Base-by-base conservation (phyloP, 2,888 invertebrate species). In the Eumerus sabulonum region DNA sequence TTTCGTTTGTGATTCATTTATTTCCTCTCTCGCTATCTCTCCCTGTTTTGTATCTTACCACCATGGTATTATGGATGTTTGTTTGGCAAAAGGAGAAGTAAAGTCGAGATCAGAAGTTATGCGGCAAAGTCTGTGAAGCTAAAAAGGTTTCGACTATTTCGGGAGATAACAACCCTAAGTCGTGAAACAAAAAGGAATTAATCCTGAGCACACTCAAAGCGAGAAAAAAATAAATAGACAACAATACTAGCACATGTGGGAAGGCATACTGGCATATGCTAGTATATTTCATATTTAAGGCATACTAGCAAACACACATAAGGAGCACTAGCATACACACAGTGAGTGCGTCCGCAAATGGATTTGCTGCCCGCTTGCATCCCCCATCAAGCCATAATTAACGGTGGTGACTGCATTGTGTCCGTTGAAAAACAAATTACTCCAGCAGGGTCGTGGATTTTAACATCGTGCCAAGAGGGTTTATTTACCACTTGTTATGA, bases 121-220 rank as follows among this genome's bases (percentile, higher is more conserved):
- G 18, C 67, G 59, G 14, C 59, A 67, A n/a, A 57, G 60, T 62
- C 64, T 66, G 50, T 45, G 45, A 45, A 63, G 35, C 60, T 47
- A 62, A 71, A 66, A 79, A 64, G 79, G 68, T 64, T 73, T 74
- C 74, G 63, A 73, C 72, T 79, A 64, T 73, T 68, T 48, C 36
- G 27, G 59, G 47, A 73, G 57, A 72, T 40, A 76, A 48, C 60
- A 57, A 59, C 74, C 68, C 63, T 53, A 53, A 51, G 51, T 42
- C 18, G 51, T 9, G 47, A 38, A 45, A 17, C 13, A 27, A 17
- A 13, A 17, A 56, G n/a, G 27, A 56, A 18, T 36, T 40, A 72
- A 59, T 62, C 63, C 48, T 51, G 62, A 60, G 50, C 42, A 47
- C 42, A 50, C 67, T 16, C 16, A 59, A n/a, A 40, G 44, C 19